Percentiles rank a stretch among this genome's conserved stretches.
phyloP scores from a whole-genome alignment of 2,888 invertebrate genomes.

The Esperia sulphurella region DNA sequence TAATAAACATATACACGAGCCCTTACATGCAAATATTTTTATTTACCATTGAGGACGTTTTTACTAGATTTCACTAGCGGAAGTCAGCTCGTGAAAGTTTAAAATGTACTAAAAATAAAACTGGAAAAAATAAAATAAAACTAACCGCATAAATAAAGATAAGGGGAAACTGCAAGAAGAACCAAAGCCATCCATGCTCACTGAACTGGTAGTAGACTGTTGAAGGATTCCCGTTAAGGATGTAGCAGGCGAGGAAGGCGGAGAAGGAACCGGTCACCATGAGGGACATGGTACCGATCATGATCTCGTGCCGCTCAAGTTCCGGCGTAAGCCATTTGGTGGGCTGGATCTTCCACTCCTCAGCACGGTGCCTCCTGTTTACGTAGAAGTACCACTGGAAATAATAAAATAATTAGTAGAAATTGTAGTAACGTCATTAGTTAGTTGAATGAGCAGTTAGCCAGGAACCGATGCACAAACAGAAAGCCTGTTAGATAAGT shows the following conservation, averaged over 20 bases:
- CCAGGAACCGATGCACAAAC: too few relatives aligned
- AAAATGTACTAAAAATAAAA: neutral
- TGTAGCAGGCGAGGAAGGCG: constrained; percentile 82
- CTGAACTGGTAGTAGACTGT: constrained; percentile 81
- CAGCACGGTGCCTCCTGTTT: constrained; percentile 76
- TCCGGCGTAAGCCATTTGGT: constrained; percentile 83
- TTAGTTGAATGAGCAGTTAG: too few relatives aligned
- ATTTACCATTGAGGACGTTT: too few relatives aligned
- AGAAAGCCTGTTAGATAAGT: too few relatives aligned
- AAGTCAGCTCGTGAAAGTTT: too few relatives aligned
- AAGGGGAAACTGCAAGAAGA: constrained; percentile 81
- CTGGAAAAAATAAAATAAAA: constrained; percentile 14
- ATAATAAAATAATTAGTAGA: neutral
- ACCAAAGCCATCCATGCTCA: constrained; percentile 83
- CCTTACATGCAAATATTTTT: too few relatives aligned
- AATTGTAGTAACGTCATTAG: too few relatives aligned
- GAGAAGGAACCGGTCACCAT: constrained; percentile 76
- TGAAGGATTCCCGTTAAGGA: constrained; percentile 83
- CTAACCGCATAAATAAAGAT: constrained; percentile 82
- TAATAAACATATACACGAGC: too few relatives aligned
- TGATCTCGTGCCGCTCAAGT: constrained; percentile 83
- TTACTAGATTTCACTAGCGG: too few relatives aligned
- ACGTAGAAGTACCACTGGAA: constrained; percentile 86
- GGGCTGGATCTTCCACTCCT: constrained; percentile 88
- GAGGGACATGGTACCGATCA: constrained; percentile 80